Base-by-base conservation (phyloP, 2,797 vertebrate species). In the Acropternis orthonyx region DNA sequence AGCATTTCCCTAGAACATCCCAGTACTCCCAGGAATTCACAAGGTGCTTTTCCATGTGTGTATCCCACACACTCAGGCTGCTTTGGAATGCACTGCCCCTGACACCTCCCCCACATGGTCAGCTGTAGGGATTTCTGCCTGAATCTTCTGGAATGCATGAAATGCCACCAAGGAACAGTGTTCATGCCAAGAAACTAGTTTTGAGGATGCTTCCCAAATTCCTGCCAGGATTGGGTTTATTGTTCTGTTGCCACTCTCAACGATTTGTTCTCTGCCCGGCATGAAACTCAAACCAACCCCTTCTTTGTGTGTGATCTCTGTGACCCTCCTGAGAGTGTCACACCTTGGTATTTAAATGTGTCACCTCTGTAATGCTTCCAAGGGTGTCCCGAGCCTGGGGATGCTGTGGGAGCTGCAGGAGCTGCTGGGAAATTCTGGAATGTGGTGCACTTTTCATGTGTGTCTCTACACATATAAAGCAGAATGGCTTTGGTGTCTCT, bases 381-480 rank as follows among this genome's bases (percentile, higher is more conserved):
- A 23, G 43, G 12, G 23, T 0, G 4, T 26, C 24, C 18, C 36
- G 22, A 44, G 44, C 58, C 48, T 5, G 44, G 7, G 52, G 20
- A 28, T 55, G 24, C 28, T 3, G 10, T 15, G 62, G 51, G 34
- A 22, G 41, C 44, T 77, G 80, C 77, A 37, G 58, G 34, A 22
- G 41, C 44, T 77, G 80, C 77, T 34, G 58, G 43, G 41, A 14
- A 55, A 3, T 56, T n/a, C 34, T 46, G 61, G 3, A 41, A 28
- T 1, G 8, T 1, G 49, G 12, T 17, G 75, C 22, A 4, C 19
- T 36, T 9, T 39, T 5, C 15, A 14, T 11, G 23, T 43, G 41
- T 24, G 1, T 14, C 1, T 28, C 5, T 18, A 3, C 14, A 15
- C 0, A 0, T 1, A 2, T 16, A 2, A 30, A 81, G 5, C 0